Evolutionary conservation across 2,888 invertebrate genomes (phyloP), one percentile per base, ranked within the genome.

Genomic region (Drosophila helvetica): DNA sequence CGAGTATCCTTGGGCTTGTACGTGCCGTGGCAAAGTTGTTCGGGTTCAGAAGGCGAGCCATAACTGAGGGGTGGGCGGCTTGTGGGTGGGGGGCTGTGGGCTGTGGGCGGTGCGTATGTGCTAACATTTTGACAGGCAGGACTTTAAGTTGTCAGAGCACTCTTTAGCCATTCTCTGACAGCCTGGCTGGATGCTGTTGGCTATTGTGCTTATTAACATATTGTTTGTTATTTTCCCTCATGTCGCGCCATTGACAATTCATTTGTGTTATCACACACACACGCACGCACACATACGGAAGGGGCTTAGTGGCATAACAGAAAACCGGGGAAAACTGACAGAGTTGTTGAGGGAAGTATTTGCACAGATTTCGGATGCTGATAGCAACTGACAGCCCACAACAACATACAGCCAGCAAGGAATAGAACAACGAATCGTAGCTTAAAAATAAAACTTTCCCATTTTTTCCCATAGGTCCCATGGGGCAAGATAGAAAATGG

Each of bases 111-210:
- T 61, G 63, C 62, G 59, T 63, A 57, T 59, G 60, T 66, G 77
- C 67, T 63, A 81, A 75, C 82, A 74, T 84, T 84, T 81, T 84
- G 84, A 84, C 84, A 83, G 86, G 68, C 62, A 72, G 71, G 84
- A 86, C 84, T 83, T 84, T 79, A 83, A 84, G 86, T 81, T 86
- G 84, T 84, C 86, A 81, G 77, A 70, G 79, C 86, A 76, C 79
- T 79, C 80, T 86, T 80, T 60, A 69, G 72, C 72, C 74, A 75
- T 80, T 67, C 75, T 67, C 71, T 62, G 54, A 38, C 46, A 46
- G 46, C 19, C 30, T 22, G 38, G 19, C 15, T 30, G 45, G 38
- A 19, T 18, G 42, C 47, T 43, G 64, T 38, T 54, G 58, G 60
- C 53, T 18, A 47, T 48, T 66, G 57, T n/a, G 50, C 56, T 19